These are phyloP conservation scores for Labeo catla DNA, from an alignment of 2,113 vertebrate genomes.

Conservation along the genomic window DNA sequence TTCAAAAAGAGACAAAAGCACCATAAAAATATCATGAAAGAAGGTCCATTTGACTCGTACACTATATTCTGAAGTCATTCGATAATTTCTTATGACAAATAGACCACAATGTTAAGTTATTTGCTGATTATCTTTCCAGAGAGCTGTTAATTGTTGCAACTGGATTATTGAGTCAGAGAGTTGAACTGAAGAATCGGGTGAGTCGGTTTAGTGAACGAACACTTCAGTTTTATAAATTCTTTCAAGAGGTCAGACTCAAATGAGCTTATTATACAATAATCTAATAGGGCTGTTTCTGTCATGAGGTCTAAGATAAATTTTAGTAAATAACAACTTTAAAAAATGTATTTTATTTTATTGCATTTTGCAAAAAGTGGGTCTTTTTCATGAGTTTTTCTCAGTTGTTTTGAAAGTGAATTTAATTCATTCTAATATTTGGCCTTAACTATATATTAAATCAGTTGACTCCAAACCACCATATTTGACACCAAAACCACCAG, in stretches of 20 bases:
- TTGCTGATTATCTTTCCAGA: not conserved
- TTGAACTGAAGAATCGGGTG: not conserved
- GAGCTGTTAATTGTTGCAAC: not conserved
- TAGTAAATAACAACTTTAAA: not conserved
- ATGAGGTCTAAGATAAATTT: not conserved
- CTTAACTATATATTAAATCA: no score
- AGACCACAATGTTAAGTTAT: not conserved
- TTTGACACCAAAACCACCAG: no score
- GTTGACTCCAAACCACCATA: no score
- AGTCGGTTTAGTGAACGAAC: not conserved
- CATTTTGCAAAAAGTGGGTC: no score
- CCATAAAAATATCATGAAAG: not conserved
- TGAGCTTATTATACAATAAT: not conserved
- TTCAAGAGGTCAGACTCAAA: not conserved
- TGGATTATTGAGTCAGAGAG: not conserved
- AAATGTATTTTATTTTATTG: no score
- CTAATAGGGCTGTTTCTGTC: not conserved
- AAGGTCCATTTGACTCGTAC: not conserved
- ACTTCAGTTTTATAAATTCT: not conserved
- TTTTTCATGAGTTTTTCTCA: no score
- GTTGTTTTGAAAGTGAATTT: no score
- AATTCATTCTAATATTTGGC: no score
- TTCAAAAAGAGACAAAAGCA: constrained; percentile 3
- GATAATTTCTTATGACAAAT: not conserved
- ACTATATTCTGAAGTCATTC: not conserved